Evolutionary conservation across 2,888 invertebrate genomes (phyloP), one percentile per base, ranked within the genome.

Genomic region (Ennomos erosarius): DNA sequence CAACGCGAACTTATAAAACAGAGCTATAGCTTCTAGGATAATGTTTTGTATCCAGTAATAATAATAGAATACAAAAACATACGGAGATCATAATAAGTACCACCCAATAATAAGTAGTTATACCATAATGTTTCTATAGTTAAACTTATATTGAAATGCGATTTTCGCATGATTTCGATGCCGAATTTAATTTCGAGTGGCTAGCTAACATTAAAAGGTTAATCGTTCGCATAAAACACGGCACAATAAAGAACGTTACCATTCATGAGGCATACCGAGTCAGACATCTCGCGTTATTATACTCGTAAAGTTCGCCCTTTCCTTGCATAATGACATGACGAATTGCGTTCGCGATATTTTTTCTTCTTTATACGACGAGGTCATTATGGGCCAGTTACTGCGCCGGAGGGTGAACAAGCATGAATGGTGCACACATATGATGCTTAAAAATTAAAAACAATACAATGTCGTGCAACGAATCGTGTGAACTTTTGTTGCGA

Each of bases 261-360:
- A 87, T 90, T 90, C 89, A 86, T 78, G 84, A 85, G 84, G 79
- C 85, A 76, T 82, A 83, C 82, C 81, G 82, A 87, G 85, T 87
- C 90, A 88, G 87, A 90, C 87, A 90, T 91, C 90, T 92, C 89
- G 70, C 87, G 90, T 90, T 91, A 91, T 91, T 90, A 90, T 89
- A 86, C 85, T 88, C 91, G 89, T 92, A 90, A 92, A 91, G 86
- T 88, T 87, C 84, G 90, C 89, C 90, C 89, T 91, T 90, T 88
- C 87, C 89, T 84, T 91, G 91, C 90, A 91, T 91, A 92, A 91
- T 92, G 88, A 90, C 87, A 90, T 90, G 90, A 91, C 89, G 90
- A 88, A 92, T 90, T 88, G 88, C 90, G 85, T 79, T 86, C 83
- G 82, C 88, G 88, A 89, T 90, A 90, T 90, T 90, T 90, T 87